Base-by-base conservation (phyloP, 2,797 vertebrate species). In the Sebastes oblongus region DNA sequence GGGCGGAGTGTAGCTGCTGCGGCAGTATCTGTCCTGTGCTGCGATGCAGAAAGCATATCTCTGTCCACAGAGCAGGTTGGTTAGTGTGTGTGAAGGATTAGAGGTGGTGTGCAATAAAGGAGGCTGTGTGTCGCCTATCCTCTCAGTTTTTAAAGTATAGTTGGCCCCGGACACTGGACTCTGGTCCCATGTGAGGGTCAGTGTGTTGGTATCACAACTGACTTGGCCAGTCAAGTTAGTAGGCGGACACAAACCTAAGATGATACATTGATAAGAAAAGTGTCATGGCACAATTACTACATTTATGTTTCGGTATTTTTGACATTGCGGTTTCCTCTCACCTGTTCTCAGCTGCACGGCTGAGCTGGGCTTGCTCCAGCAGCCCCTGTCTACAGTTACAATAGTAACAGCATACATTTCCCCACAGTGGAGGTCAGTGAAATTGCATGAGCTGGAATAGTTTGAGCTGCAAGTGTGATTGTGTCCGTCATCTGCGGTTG, bases 351-450 rank as follows among this genome's bases (percentile, higher is more conserved):
- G 77, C 32, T 42, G 6, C 59, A 87, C 84, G 0, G 81, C 68
- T 60, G 86, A 68, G 74, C 92, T 95, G 0, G 88, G 84, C 20
- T 79, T 1, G 8, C 93, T 94, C 55, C 68, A 27, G 85, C 94
- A 95, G 32, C 88, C 86, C 46, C 75, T 79, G 78, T 91, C 92
- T 61, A 90, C 71, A 22, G 94, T 92, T 6, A 87, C 84, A 20
- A 95, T 92, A 4, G 82, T 76, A 16, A 94, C 89, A 8, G 50
- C 3, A 16, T 95, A 95, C 8, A 10, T 89, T 60, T 91, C 66
- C 6, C 91, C 94, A 66, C 95, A 96, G 72, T 80, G 83, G 11
- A 96, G 89, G 60, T 88, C 82, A 10, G 86, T 88, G 80, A 96
- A 92, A 56, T 86, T 83, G 83, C 95, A 96, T 0, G 82, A 88